Evolutionary conservation across 1,140 invertebrate species (phyloP).

Genomic region (Aphaenogaster rudis): DNA sequence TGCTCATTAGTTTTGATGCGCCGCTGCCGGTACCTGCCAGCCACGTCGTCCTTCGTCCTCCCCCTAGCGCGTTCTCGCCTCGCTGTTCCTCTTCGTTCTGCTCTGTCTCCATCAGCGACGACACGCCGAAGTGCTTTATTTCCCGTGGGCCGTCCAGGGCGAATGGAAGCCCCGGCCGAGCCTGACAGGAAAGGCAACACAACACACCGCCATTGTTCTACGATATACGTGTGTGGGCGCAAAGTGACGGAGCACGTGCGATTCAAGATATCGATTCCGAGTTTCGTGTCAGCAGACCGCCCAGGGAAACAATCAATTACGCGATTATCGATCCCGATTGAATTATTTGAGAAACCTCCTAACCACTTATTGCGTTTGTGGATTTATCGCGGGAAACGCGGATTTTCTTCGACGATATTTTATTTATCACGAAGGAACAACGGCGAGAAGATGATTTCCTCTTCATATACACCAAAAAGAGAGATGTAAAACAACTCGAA

Average conservation of each 20-base stretch:
- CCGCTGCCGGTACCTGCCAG: slow-evolving; percentile 47
- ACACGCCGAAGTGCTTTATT: slow-evolving; percentile 61
- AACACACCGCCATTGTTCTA: slow-evolving; percentile 31
- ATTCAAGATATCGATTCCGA: slow-evolving; percentile 46
- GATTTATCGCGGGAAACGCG: background rate
- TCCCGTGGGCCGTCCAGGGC: slow-evolving; percentile 56
- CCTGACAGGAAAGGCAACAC: slow-evolving; percentile 46
- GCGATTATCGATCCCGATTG: slow-evolving; percentile 37
- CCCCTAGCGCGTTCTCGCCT: background rate
- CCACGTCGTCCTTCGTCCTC: slow-evolving; percentile 39
- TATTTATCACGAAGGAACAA: background rate
- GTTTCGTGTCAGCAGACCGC: slow-evolving; percentile 7
- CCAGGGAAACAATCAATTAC: slow-evolving; percentile 37
- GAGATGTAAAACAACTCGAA: background rate
- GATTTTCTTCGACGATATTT: background rate
- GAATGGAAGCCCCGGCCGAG: slow-evolving; percentile 34
- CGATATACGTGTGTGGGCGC: background rate
- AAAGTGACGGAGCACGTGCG: slow-evolving; percentile 36
- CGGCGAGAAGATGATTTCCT: background rate
- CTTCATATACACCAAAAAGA: background rate
- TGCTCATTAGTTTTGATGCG: slow-evolving; percentile 63
- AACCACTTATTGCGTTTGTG: background rate
- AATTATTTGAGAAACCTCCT: slow-evolving; percentile 17
- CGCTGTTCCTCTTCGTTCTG: slow-evolving; percentile 40
- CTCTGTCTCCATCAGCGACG: slow-evolving; percentile 63